phyloP scores from a whole-genome alignment of 2,888 invertebrate genomes.

The Tenthredo distinguenda region DNA sequence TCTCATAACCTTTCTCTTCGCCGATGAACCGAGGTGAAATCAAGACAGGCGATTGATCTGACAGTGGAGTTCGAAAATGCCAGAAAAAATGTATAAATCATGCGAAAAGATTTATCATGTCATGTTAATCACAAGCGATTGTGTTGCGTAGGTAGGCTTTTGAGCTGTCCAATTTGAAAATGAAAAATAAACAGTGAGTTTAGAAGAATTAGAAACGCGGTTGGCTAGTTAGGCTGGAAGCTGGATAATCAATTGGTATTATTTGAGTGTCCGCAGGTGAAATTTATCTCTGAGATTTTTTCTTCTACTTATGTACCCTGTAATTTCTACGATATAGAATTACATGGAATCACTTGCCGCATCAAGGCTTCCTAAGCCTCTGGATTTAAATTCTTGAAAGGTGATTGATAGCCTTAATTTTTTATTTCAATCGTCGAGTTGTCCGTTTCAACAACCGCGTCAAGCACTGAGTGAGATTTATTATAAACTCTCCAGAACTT shows the following conservation, averaged over 20 bases:
- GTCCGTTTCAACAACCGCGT: constrained; percentile 14
- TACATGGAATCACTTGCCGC: constrained; percentile 25
- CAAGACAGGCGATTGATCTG: neutral
- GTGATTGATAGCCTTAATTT: constrained; percentile 25
- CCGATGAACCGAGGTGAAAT: constrained; percentile 25
- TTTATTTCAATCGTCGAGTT: neutral
- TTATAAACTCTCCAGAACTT: neutral
- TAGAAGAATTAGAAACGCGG: neutral
- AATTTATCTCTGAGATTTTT: constrained; percentile 10
- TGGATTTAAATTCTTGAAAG: neutral
- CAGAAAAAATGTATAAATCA: neutral
- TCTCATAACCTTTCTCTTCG: neutral
- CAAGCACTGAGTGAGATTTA: constrained; percentile 22
- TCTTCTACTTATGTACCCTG: neutral
- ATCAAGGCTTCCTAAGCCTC: neutral
- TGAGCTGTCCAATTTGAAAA: neutral
- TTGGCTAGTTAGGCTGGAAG: neutral
- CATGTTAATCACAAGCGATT: neutral
- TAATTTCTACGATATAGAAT: constrained; percentile 27
- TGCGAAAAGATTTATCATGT: neutral
- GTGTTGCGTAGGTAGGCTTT: neutral
- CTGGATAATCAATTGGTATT: constrained; percentile 7
- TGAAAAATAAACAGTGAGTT: neutral
- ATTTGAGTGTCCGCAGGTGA: constrained; percentile 1
- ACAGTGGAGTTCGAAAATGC: neutral